Evolutionary conservation across 2,888 invertebrate species (phyloP).

Genomic region (Deilephila porcellus): DNA sequence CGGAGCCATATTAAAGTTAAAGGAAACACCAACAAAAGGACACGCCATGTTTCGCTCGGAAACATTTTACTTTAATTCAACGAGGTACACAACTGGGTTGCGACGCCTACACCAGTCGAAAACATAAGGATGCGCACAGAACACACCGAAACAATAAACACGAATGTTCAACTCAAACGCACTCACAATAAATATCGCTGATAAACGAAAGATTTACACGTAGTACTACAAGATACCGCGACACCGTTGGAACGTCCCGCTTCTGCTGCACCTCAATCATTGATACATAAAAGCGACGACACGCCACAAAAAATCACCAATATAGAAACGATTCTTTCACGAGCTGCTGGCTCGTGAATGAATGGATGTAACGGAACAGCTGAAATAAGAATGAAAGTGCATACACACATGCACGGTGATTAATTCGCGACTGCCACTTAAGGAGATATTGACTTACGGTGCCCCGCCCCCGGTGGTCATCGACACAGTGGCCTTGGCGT

Average conservation of each 20-base stretch:
- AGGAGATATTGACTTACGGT: conserved; percentile 69
- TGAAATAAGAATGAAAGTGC: conserved; percentile 78
- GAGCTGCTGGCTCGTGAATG: conserved; percentile 56
- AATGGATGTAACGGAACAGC: conserved; percentile 60
- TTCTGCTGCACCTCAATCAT: conserved; percentile 57
- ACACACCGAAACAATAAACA: conserved; percentile 68
- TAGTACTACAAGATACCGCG: conserved; percentile 68
- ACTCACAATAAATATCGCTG: conserved; percentile 77
- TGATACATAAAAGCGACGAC: conserved; percentile 45
- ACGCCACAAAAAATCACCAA: conserved; percentile 22
- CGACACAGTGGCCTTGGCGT: conserved; percentile 65
- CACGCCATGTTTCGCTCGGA: conserved; percentile 54
- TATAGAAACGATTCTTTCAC: conserved; percentile 41
- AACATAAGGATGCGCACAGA: conserved; percentile 59
- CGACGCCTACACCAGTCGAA: conserved; percentile 77
- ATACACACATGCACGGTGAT: conserved; percentile 69
- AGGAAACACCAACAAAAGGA: conserved; percentile 62
- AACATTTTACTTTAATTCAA: conserved; percentile 65
- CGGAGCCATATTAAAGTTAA: conserved; percentile 54
- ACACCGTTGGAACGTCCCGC: conserved; percentile 64
- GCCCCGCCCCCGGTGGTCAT: conserved; percentile 69
- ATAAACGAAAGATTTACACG: conserved; percentile 74
- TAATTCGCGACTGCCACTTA: conserved; percentile 75
- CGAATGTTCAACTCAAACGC: conserved; percentile 71
- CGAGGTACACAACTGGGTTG: conserved; percentile 66